Conservation (phyloP, 1,140 invertebrate species). For the Trichogramma pretiosum region DNA sequence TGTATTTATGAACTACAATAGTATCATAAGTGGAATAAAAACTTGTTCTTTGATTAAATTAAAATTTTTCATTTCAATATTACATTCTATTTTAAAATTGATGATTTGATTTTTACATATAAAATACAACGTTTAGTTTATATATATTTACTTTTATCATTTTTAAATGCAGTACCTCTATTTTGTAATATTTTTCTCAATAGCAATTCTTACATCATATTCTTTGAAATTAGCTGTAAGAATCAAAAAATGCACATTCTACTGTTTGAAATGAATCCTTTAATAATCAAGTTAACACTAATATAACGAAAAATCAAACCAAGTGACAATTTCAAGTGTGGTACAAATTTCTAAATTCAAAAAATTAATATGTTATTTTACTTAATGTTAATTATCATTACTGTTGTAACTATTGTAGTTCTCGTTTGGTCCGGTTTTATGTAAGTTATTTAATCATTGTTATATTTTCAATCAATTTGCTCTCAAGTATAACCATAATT, state of each 20-base stretch:
- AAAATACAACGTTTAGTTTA: no score
- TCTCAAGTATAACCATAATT: not conserved
- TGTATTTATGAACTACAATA: conserved; percentile 11
- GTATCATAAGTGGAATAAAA: conserved; percentile 13
- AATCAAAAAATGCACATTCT: no score
- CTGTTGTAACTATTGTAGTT: conserved; percentile 27
- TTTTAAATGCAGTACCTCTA: conserved; percentile 10
- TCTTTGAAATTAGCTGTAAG: no score
- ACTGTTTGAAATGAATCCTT: no score
- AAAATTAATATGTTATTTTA: conserved; percentile 27
- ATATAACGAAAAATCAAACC: no score
- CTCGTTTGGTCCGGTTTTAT: conserved; percentile 13
- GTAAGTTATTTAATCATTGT: conserved; percentile 16
- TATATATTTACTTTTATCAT: not conserved
- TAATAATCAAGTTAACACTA: no score
- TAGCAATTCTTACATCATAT: no score
- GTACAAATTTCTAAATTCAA: conserved; percentile 8
- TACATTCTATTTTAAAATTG: not conserved
- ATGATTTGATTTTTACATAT: not conserved
- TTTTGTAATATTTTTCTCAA: conserved; percentile 3
- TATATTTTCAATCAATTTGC: not conserved
- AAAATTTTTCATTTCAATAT: not conserved
- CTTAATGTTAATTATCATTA: conserved; percentile 19
- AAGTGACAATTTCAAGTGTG: conserved; percentile 12
- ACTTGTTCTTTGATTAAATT: conserved; percentile 13